These are phyloP conservation scores for Empis stercorea DNA, from an alignment of 2,888 invertebrate genomes.

Conservation along the genomic window DNA sequence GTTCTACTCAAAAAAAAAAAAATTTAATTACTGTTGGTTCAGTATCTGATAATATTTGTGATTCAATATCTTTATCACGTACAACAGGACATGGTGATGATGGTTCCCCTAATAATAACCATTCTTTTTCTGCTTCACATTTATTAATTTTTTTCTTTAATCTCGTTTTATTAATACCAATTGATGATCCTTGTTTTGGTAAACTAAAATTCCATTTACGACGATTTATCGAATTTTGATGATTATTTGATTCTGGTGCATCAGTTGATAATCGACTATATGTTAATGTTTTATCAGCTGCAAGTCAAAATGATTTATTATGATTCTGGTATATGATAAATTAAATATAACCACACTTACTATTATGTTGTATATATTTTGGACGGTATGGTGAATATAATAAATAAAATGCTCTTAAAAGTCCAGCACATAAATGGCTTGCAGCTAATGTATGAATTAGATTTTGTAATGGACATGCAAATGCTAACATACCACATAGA, in stretches of 20 bases:
- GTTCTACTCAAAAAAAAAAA: neutral
- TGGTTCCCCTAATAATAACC: constrained; percentile 35
- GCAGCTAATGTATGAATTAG: constrained; percentile 36
- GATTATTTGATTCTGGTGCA: constrained; percentile 16
- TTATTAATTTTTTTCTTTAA: constrained; percentile 23
- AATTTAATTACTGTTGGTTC: neutral
- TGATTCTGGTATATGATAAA: neutral
- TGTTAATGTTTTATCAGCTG: constrained; percentile 30
- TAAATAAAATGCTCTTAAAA: constrained; percentile 31
- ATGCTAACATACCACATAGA: constrained; percentile 42
- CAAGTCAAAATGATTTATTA: neutral
- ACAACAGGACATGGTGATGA: constrained; percentile 31
- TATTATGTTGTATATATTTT: constrained; percentile 30
- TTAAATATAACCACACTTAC: too few relatives aligned
- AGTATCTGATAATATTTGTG: constrained; percentile 30
- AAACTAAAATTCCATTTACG: constrained; percentile 31
- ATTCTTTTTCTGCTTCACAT: constrained; percentile 34
- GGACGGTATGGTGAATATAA: constrained; percentile 33
- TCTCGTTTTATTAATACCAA: constrained; percentile 23
- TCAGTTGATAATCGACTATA: constrained; percentile 34
- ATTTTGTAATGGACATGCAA: constrained; percentile 43
- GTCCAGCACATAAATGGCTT: constrained; percentile 28
- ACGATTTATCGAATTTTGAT: constrained; percentile 19
- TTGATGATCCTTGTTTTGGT: constrained; percentile 23
- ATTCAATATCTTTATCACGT: constrained; percentile 30